Evolutionary conservation across 2,797 vertebrate genomes (phyloP).

Genomic region (Cuniculus paca): DNA sequence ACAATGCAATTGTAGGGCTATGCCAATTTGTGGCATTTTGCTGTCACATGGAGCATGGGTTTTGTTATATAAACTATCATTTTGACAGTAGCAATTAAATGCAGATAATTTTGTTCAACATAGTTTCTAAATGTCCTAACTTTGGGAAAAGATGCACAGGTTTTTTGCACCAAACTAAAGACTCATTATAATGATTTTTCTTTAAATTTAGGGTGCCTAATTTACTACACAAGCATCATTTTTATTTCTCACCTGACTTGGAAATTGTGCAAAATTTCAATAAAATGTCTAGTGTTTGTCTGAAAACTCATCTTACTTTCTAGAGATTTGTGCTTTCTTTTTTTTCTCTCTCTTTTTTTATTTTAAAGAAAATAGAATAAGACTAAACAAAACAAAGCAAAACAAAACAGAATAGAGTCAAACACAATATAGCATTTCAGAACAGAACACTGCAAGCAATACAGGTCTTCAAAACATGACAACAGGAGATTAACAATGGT

Average conservation of each 20-base stretch:
- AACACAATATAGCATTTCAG: too few relatives aligned
- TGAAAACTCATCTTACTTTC: background rate
- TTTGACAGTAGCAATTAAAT: constrained; percentile 20
- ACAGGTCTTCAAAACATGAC: too few relatives aligned
- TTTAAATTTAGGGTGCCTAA: background rate
- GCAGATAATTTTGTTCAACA: background rate
- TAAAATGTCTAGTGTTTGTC: background rate
- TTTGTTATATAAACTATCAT: constrained; percentile 21
- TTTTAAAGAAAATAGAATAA: too few relatives aligned
- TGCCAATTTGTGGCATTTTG: background rate
- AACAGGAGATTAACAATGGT: too few relatives aligned
- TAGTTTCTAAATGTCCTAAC: background rate
- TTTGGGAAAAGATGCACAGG: background rate
- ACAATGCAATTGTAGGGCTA: background rate
- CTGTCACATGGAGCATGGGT: background rate
- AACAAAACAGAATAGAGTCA: too few relatives aligned
- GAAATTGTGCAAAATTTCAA: background rate
- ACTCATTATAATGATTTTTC: background rate
- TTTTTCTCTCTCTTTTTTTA: too few relatives aligned
- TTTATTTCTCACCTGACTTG: background rate
- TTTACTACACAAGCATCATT: background rate
- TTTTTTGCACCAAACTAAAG: background rate
- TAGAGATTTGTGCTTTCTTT: background rate
- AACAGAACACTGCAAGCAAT: too few relatives aligned
- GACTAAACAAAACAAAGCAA: too few relatives aligned